A percentile compares a stretch with the other conserved stretches of the same genome.
Conservation (phyloP, 2,113 vertebrate genomes). For the Etheostoma cragini region DNA sequence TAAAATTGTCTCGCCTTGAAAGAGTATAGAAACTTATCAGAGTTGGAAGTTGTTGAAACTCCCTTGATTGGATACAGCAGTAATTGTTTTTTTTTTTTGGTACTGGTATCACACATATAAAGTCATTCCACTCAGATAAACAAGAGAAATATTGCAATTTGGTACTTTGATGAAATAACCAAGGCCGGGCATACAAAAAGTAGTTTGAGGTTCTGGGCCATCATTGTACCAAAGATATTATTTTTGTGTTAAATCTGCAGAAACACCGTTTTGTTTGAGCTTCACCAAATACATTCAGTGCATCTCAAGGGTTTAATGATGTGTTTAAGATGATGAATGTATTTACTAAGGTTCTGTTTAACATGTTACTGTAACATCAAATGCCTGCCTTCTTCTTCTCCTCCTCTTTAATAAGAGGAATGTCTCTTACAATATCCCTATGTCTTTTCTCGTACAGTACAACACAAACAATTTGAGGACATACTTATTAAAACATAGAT, state of each 20-base stretch:
- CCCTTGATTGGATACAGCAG: background rate
- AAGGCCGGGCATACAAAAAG: background rate
- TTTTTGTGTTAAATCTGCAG: background rate
- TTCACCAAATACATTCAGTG: background rate
- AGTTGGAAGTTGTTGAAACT: constrained; percentile 1
- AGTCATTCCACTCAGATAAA: background rate
- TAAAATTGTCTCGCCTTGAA: background rate
- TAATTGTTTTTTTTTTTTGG: constrained; percentile 23
- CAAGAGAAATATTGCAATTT: constrained; percentile 1
- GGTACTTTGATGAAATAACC: constrained; percentile 24
- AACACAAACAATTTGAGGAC: background rate
- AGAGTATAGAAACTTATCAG: background rate
- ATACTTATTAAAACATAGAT: background rate
- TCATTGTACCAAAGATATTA: background rate
- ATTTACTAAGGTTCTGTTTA: background rate
- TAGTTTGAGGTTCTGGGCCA: constrained; percentile 24
- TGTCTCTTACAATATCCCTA: background rate
- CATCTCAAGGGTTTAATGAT: background rate
- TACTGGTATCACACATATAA: constrained; percentile 1
- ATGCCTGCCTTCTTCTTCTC: background rate
- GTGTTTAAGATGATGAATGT: background rate
- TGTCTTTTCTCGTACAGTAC: background rate
- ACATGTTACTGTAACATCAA: background rate
- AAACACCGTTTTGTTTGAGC: background rate
- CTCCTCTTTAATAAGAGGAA: background rate